Conservation (phyloP, 2,888 invertebrate genomes). For the Abrostola tripartita region DNA sequence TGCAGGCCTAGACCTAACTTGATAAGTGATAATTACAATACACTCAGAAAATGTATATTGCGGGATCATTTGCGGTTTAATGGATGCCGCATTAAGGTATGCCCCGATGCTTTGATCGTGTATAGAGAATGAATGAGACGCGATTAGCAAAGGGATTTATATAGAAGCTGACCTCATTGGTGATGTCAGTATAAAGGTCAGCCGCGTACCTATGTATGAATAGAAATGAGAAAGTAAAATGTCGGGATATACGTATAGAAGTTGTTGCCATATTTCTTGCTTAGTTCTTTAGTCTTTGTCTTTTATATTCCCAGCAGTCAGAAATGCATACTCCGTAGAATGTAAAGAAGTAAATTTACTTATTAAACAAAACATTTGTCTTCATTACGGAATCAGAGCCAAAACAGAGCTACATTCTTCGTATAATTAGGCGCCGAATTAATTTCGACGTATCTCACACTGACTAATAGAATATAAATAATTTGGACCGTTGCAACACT, state of each 20-base stretch:
- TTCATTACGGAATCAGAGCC: not conserved
- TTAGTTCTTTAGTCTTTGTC: not conserved
- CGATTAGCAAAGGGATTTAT: not conserved
- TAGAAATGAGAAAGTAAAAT: slow-evolving; percentile 1
- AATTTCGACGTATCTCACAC: slow-evolving; percentile 8
- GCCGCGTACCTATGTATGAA: slow-evolving; percentile 1
- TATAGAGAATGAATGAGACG: not conserved
- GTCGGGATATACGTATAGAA: not conserved
- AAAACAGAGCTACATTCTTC: slow-evolving; percentile 12
- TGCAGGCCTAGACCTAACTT: too few species aligned
- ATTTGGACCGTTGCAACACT: slow-evolving; percentile 24
- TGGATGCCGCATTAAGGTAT: not conserved
- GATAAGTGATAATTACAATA: too few species aligned
- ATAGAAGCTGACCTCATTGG: slow-evolving; percentile 5
- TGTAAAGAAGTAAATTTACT: not conserved
- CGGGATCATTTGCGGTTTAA: too few species aligned
- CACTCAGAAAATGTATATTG: too few species aligned
- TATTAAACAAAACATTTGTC: not conserved
- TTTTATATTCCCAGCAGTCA: not conserved
- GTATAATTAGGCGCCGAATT: slow-evolving; percentile 9
- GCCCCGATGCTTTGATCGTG: not conserved
- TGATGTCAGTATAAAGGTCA: slow-evolving; percentile 4
- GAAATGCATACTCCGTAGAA: not conserved
- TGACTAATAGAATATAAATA: slow-evolving; percentile 29
- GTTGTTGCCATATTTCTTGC: not conserved